Evolutionary conservation across 2,113 vertebrate genomes (phyloP).

Genomic region (Chamaea fasciata): DNA sequence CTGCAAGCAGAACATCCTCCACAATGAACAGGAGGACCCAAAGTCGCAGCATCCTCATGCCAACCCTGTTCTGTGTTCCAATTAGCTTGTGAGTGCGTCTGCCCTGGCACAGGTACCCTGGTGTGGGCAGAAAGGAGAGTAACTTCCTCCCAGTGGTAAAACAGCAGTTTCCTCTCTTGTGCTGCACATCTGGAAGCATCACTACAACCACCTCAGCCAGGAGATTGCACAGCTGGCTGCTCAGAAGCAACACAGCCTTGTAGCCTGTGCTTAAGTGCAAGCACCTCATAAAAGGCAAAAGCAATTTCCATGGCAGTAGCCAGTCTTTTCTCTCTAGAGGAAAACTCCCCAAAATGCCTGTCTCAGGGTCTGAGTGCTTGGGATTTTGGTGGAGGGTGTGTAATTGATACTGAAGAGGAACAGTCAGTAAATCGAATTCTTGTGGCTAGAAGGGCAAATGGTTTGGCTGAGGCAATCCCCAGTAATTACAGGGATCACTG

Average conservation of each 20-base stretch:
- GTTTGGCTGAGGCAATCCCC: neutral
- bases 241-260: neutral
- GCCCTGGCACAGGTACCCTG: neutral
- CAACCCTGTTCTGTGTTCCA: neutral
- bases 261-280: neutral
- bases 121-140: neutral
- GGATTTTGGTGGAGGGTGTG: neutral
- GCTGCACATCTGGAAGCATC: neutral
- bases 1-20: neutral
- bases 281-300: neutral
- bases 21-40: neutral
- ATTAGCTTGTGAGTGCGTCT: neutral
- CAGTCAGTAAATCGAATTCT: accelerated
- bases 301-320: neutral
- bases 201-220: neutral
- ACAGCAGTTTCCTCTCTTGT: neutral
- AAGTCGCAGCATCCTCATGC: neutral
- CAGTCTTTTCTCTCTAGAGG: neutral
- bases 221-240: neutral
- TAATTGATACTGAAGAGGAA: neutral
- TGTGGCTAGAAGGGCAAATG: neutral
- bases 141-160: neutral
- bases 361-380: neutral
- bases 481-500: neutral
- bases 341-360: neutral